Evolutionary conservation across 2,113 vertebrate genomes (phyloP).

Genomic region (Tympanuchus pallidicinctus): DNA sequence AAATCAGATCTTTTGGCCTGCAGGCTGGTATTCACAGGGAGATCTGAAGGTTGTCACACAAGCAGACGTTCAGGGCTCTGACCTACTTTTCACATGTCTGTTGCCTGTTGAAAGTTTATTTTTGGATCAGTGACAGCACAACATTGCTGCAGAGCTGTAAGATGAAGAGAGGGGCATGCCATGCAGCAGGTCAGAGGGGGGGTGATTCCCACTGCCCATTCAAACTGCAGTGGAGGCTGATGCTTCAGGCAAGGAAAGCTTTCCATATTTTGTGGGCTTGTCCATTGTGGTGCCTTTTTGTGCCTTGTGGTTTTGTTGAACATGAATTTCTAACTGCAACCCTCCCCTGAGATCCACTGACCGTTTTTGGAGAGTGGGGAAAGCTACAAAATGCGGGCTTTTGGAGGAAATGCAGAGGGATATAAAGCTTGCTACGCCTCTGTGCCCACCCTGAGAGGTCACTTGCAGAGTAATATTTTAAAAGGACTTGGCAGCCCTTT

Average conservation of each 20-base stretch:
- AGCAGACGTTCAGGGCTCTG: constrained; percentile 23
- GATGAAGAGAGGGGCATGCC: not conserved
- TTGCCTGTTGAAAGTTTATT: constrained; percentile 49
- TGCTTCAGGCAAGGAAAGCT: not conserved
- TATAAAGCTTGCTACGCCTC: rapidly evolving
- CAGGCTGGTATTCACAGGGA: not conserved
- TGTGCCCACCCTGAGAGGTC: not conserved
- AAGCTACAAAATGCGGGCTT: not conserved
- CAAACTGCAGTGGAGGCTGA: not conserved
- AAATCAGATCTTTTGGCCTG: constrained; percentile 39
- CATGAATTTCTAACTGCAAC: not conserved
- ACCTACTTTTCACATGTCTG: constrained; percentile 47
- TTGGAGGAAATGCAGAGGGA: not conserved
- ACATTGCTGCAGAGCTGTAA: not conserved
- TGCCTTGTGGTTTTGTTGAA: not conserved
- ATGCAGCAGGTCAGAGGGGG: not conserved
- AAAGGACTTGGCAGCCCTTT: not conserved
- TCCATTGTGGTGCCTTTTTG: not conserved
- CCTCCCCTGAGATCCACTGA: not conserved
- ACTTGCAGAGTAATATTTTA: not conserved
- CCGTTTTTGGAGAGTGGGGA: not conserved
- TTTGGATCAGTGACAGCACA: constrained; percentile 4
- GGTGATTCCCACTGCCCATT: not conserved
- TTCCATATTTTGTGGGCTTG: not conserved
- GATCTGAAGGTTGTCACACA: constrained; percentile 53